These are phyloP conservation scores for Hypotaenidia philippensis DNA, from an alignment of 2,797 vertebrate genomes.

Conservation along the genomic window DNA sequence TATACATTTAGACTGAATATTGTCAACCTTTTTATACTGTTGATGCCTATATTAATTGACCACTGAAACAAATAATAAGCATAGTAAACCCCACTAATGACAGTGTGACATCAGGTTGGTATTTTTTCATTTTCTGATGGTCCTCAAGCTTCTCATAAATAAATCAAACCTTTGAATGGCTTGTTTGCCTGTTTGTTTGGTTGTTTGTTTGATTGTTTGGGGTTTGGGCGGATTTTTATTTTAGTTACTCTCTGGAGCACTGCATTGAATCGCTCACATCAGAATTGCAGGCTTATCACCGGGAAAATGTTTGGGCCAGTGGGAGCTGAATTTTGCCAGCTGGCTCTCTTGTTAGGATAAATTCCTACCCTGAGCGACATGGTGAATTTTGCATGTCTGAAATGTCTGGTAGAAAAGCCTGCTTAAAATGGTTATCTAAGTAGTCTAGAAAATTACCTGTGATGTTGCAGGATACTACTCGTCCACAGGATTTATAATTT, in stretches of 20 bases:
- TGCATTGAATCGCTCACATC: background rate
- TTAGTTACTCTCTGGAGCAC: background rate
- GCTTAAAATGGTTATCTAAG: background rate
- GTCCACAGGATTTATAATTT: background rate
- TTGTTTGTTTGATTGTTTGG: too few relatives aligned
- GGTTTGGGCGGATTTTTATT: background rate
- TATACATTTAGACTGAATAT: background rate
- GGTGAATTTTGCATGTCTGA: background rate
- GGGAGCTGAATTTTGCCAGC: background rate
- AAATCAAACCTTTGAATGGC: background rate
- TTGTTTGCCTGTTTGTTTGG: too few relatives aligned
- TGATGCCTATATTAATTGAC: fast-evolving
- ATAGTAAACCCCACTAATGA: background rate
- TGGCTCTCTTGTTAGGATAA: background rate
- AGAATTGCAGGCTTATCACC: background rate
- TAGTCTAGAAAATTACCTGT: background rate
- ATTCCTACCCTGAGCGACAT: background rate
- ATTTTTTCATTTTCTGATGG: background rate
- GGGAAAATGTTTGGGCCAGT: background rate
- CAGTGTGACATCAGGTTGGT: background rate
- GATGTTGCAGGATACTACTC: background rate
- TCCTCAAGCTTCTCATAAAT: background rate
- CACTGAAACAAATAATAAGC: background rate
- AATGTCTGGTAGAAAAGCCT: background rate
- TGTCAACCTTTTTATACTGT: background rate